Percentiles rank a stretch among this genome's conserved stretches.
Evolutionary conservation across 2,113 vertebrate genomes (phyloP).

Genomic region (Colinus virginianus): DNA sequence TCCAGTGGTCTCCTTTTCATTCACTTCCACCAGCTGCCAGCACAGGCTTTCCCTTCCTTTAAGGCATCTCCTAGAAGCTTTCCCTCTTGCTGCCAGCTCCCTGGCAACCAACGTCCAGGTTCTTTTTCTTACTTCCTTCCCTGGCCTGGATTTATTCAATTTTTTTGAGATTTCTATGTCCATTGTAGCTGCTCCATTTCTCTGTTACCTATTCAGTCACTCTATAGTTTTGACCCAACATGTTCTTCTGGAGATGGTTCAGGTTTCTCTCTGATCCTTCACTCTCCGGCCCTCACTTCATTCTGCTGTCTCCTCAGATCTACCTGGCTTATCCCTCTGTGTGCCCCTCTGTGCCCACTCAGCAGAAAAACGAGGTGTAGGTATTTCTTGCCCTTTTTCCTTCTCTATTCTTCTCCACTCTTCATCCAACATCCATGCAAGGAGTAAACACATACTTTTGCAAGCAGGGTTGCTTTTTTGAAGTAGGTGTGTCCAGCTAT

Average conservation of each 20-base stretch:
- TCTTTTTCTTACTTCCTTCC: background rate
- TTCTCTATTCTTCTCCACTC: background rate
- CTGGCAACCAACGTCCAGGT: background rate
- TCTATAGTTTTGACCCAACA: background rate
- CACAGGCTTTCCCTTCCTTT: background rate
- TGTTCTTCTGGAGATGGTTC: background rate
- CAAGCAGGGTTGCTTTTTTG: background rate
- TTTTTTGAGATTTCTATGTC: conserved; percentile 1
- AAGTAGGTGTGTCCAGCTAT: background rate
- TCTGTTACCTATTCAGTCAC: background rate
- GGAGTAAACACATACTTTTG: fast-evolving
- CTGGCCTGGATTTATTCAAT: background rate
- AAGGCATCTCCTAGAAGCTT: background rate
- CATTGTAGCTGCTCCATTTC: background rate
- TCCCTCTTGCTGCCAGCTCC: background rate
- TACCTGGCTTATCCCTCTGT: background rate
- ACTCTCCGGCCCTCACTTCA: background rate
- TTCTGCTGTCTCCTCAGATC: background rate
- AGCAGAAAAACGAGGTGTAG: background rate
- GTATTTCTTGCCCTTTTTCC: background rate
- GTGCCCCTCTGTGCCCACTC: background rate
- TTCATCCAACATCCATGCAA: background rate
- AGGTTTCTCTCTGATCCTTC: background rate
- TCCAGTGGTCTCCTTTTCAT: background rate
- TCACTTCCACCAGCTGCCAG: background rate